A percentile compares a stretch with the other conserved stretches of the same genome.
Evolutionary conservation across 23 tunicate genomes (phyloP).

Genomic region (Trididemnum nubilum): DNA sequence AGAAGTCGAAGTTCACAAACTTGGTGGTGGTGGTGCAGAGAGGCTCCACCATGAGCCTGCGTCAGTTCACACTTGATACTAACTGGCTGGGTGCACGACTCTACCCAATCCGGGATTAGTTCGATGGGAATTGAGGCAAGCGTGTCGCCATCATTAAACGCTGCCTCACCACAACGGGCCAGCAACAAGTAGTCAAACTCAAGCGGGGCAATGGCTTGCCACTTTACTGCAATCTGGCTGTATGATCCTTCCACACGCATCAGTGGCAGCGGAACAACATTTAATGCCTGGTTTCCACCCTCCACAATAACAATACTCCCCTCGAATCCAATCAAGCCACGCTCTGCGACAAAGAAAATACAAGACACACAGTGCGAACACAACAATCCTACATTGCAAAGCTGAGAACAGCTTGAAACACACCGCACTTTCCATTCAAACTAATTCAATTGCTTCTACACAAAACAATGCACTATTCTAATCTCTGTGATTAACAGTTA

Average conservation of each 20-base stretch:
- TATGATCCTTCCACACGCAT: conserved; percentile 50
- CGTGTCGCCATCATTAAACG: conserved; percentile 56
- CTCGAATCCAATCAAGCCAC: conserved; percentile 56
- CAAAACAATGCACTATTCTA: too few relatives aligned
- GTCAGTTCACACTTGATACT: conserved; percentile 43
- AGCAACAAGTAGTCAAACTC: background rate
- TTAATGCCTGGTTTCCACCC: conserved; percentile 14
- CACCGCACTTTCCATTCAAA: too few relatives aligned
- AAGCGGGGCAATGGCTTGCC: conserved; percentile 22
- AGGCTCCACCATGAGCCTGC: conserved; percentile 36
- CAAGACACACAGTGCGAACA: too few relatives aligned
- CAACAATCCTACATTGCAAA: too few relatives aligned
- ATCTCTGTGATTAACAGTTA: too few relatives aligned
- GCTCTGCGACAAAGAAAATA: too few relatives aligned
- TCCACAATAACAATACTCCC: background rate
- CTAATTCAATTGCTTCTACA: too few relatives aligned
- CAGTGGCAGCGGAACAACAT: conserved; percentile 42
- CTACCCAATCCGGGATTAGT: conserved; percentile 54
- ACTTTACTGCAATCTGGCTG: conserved; percentile 50
- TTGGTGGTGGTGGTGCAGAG: background rate
- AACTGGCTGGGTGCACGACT: conserved; percentile 8
- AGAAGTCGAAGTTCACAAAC: conserved; percentile 26
- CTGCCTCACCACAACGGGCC: conserved; percentile 24
- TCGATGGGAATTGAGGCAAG: conserved; percentile 23
- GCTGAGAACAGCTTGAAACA: too few relatives aligned